phyloP scores from a whole-genome alignment of 2,113 vertebrate genomes.

The Patagioenas fasciata region DNA sequence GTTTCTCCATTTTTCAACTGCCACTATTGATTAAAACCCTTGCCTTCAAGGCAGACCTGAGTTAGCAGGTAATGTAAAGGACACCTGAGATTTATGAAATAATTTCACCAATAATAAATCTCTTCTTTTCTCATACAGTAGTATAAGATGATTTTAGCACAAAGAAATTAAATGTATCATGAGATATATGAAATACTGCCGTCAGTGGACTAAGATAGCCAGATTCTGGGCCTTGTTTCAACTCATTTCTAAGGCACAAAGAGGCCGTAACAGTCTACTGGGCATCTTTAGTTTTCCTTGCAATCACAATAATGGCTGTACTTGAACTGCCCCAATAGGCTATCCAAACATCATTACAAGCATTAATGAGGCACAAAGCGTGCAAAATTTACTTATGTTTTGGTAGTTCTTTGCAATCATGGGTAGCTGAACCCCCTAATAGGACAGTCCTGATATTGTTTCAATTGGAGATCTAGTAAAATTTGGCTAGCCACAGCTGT shows the following conservation, averaged over 20 bases:
- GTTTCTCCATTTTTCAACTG: slow-evolving; percentile 18
- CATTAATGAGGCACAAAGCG: background rate
- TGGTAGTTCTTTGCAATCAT: background rate
- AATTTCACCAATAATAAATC: slow-evolving; percentile 34
- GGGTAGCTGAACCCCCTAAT: background rate
- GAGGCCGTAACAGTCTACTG: background rate
- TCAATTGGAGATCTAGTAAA: background rate
- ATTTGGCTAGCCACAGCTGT: background rate
- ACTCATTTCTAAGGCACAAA: background rate
- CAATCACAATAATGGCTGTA: background rate
- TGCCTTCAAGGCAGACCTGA: slow-evolving; percentile 37
- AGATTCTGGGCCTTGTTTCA: background rate
- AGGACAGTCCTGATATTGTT: background rate
- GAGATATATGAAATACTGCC: background rate
- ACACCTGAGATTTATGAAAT: slow-evolving; percentile 44
- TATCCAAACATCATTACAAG: background rate
- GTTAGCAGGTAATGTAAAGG: slow-evolving; percentile 19
- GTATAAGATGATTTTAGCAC: background rate
- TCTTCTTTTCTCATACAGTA: background rate
- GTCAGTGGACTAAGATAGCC: background rate
- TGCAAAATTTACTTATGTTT: background rate
- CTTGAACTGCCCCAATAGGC: background rate
- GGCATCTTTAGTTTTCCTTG: background rate
- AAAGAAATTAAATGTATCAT: slow-evolving; percentile 23
- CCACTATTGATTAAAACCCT: slow-evolving; percentile 31